phyloP scores from a whole-genome alignment of 92 coral and sea anemone species.

The Epizoanthus fatuus region DNA sequence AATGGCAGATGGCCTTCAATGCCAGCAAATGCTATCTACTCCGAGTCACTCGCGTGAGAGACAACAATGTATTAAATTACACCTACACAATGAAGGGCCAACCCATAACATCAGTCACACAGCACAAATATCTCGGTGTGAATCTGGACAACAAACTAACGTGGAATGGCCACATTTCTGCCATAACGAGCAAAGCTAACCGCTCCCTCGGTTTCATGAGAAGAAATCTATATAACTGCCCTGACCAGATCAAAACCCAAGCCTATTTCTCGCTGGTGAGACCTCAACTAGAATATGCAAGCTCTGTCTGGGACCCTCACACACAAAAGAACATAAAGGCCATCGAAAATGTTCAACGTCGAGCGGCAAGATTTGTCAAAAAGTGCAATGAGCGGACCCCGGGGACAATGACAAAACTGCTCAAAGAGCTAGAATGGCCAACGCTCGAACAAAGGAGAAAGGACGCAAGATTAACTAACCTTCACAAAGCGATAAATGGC shows the following conservation, averaged over 20 bases:
- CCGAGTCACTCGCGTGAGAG: conserved; percentile 1
- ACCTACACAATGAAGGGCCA: not conserved
- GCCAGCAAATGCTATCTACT: conserved; percentile 17
- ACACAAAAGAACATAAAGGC: no score
- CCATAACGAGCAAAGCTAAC: conserved; percentile 8
- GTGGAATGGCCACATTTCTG: conserved; percentile 26
- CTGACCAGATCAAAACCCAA: conserved; percentile 11
- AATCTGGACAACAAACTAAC: conserved; percentile 22
- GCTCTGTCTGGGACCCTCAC: no score
- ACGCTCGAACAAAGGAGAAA: no score
- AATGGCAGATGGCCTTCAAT: not conserved
- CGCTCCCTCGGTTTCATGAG: not conserved
- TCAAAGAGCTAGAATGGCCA: no score
- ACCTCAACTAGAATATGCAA: no score
- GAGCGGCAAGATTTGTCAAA: no score
- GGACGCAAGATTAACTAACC: no score
- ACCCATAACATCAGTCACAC: no score
- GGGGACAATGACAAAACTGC: no score
- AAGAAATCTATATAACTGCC: not conserved
- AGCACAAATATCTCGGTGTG: conserved; percentile 14
- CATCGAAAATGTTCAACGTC: no score
- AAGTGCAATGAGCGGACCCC: no score
- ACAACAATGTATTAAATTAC: not conserved
- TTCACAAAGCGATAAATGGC: no score
- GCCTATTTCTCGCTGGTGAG: not conserved